Evolutionary conservation across 2,888 invertebrate genomes (phyloP), one percentile per base, ranked within the genome.

Genomic region (Dasypogon diadema): DNA sequence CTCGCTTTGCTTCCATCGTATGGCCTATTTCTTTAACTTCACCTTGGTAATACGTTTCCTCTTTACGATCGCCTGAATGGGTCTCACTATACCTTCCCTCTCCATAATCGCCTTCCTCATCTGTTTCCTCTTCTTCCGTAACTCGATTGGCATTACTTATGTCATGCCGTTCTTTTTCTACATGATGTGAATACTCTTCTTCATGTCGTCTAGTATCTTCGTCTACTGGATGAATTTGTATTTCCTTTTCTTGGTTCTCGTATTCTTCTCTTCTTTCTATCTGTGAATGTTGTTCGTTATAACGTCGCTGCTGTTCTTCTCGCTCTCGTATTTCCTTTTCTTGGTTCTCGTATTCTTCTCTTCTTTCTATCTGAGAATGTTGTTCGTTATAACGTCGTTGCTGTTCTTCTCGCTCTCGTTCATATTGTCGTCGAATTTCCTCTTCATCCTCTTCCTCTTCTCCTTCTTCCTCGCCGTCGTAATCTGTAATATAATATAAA

Each of bases 331-430:
- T 48, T 34, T 58, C 74, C 14, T 80, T 79, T 2, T 37, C 75
- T 46, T 81, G 81, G 63, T 81, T 80, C 18, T 80, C 81, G 8
- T 81, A 80, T 14, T 81, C 80, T 1, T 81, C 80, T 77, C 79
- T 37, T 1, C 46, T 21, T 2, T 65, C 46, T 18, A 26, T 21
- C n/a, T 24, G n/a, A 37, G 46, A 18, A 46, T 60, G 46, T 60
- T 58, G 58, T 14, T n/a, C 56, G 8, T 18, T 24, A 46, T 60
- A 24, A 46, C 21, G 65, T 46, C 24, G 22, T 58, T 58, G 58
- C 48, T 65, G 65, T n/a, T 65, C 65, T 24, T 65, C 46, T n/a
- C 65, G 65, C 24, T 58, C 37, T 24, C 72, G 46, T 12, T 74
- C 58, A 8, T 42, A 46, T 18, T 60, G 37, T 30, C 58, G 10